These are phyloP conservation scores for Montipora sp. DNA, from an alignment of 64 coral and sea anemone genomes.

Conservation along the genomic window DNA sequence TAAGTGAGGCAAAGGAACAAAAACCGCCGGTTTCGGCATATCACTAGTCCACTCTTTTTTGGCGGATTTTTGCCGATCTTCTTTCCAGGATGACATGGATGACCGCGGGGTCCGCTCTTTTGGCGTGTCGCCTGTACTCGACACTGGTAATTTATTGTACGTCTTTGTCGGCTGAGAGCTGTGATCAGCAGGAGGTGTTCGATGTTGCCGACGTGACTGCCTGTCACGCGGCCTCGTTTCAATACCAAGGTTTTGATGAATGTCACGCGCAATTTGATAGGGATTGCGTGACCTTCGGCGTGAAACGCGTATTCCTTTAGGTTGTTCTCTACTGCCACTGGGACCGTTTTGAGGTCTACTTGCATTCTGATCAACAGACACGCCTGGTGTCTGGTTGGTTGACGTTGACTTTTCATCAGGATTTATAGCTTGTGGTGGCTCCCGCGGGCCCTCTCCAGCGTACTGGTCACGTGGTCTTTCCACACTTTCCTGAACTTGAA, in stretches of 20 bases:
- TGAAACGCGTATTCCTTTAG: conserved; percentile 26
- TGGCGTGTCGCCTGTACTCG: conserved; percentile 15
- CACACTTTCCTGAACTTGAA: neutral
- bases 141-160: neutral
- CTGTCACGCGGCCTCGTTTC: conserved; percentile 7
- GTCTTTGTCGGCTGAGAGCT: neutral
- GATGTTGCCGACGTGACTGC: conserved; percentile 1
- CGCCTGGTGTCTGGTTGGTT: neutral
- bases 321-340: conserved; percentile 1
- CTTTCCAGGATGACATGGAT: conserved; percentile 61
- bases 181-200: neutral
- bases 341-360: conserved; percentile 1
- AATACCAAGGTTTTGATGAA: conserved; percentile 49
- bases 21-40: conserved; percentile 54
- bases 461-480: conserved; percentile 35
- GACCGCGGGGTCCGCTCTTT: conserved; percentile 46
- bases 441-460: conserved; percentile 34
- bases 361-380: conserved; percentile 33
- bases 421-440: conserved; percentile 14
- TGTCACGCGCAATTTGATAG: conserved; percentile 47
- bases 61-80: conserved; percentile 75
- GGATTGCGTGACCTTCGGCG: conserved; percentile 28
- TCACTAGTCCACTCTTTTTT: conserved; percentile 75
- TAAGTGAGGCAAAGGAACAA: conserved; percentile 82
- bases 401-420: neutral